Conservation (phyloP, 37 sponge, comb jelly and placozoan species). For the Spongilla lacustris region DNA sequence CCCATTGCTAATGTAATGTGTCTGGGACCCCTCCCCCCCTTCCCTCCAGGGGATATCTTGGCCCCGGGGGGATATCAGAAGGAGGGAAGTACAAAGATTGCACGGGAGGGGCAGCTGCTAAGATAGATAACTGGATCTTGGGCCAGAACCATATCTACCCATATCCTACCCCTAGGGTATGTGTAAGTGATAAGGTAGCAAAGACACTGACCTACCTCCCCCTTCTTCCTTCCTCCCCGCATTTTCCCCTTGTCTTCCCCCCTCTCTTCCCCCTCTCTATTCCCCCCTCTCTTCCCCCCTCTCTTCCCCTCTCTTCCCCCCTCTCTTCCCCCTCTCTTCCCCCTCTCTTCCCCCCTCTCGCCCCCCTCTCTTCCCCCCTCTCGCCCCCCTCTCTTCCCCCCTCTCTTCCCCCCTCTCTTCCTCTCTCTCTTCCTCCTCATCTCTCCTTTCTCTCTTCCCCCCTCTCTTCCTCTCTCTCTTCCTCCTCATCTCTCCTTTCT, state of each 20-base stretch:
- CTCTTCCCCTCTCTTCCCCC: no score
- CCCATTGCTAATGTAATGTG: no score
- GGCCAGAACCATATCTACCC: slow-evolving; percentile 73
- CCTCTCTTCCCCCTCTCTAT: no score
- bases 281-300: no score
- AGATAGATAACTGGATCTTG: slow-evolving; percentile 81
- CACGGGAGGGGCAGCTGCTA: slow-evolving; percentile 93
- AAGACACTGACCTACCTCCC: no score
- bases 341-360: not conserved
- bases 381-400: not conserved
- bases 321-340: no score
- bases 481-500: not conserved
- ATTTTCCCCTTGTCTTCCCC: no score
- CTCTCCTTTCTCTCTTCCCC: not conserved
- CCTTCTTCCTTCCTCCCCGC: no score
- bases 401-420: not conserved
- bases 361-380: no score
- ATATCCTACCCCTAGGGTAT: slow-evolving; percentile 74
- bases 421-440: not conserved
- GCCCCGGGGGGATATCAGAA: slow-evolving; percentile 87
- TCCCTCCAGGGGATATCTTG: slow-evolving; percentile 95
- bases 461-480: slow-evolving; percentile 6
- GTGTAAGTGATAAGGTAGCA: no score
- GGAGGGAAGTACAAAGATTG: slow-evolving; percentile 67
- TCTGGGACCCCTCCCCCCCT: slow-evolving; percentile 13